Conservation (phyloP, 2,113 vertebrate genomes). For the Hyaena hyaena region DNA sequence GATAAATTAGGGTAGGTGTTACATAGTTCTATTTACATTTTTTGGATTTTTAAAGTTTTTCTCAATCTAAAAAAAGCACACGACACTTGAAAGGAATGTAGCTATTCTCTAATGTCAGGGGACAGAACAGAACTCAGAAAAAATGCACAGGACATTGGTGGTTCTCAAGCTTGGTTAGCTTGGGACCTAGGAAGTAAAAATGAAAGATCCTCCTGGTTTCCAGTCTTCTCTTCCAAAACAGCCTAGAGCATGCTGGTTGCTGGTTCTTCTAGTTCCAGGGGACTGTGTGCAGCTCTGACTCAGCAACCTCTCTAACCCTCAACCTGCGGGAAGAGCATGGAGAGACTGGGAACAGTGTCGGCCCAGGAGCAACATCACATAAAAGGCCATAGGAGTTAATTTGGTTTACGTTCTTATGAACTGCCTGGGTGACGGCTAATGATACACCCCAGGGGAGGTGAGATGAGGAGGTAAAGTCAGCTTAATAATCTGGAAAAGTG, state of each 20-base stretch:
- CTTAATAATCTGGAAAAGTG: background rate
- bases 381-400: background rate
- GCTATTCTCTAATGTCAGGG: background rate
- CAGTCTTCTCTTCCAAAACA: background rate
- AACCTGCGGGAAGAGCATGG: background rate
- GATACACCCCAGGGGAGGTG: background rate
- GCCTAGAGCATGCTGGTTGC: background rate
- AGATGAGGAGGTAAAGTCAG: background rate
- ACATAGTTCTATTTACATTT: constrained; percentile 21
- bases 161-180: background rate
- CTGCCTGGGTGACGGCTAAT: background rate
- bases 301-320: background rate
- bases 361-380: background rate
- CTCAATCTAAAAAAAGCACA: constrained; percentile 26
- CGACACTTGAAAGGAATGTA: constrained; percentile 13
- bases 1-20: background rate
- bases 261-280: background rate
- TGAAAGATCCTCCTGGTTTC: background rate
- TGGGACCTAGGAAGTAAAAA: constrained; percentile 31
- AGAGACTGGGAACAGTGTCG: background rate
- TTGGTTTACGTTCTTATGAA: background rate
- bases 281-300: background rate
- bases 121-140: background rate
- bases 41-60: constrained; percentile 48
- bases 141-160: background rate